A percentile compares a stretch with the other conserved stretches of the same genome.
Evolutionary conservation across 2,113 vertebrate genomes (phyloP).

Genomic region (Montifringilla adamsi): DNA sequence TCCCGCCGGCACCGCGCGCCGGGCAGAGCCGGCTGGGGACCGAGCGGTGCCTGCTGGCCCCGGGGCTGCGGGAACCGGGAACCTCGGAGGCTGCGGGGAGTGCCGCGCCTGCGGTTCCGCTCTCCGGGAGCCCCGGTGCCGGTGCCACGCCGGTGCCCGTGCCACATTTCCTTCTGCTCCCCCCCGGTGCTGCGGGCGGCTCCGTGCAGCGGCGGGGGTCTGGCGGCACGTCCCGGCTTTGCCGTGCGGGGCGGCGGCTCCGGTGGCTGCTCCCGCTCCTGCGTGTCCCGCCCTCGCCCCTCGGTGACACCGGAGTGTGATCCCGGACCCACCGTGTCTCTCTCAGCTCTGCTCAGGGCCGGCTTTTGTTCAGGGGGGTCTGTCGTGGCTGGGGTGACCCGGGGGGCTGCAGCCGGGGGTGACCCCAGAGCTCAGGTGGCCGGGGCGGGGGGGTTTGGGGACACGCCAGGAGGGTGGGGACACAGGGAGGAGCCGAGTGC

Average conservation of each 20-base stretch:
- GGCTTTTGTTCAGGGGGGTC: too few species aligned
- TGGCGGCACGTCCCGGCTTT: not conserved
- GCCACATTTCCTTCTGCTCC: not conserved
- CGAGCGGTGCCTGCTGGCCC: not conserved
- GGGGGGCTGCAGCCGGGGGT: not conserved
- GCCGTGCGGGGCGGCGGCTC: not conserved
- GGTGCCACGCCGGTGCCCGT: not conserved
- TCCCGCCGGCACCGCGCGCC: not conserved
- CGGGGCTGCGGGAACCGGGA: not conserved
- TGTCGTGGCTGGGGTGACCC: not conserved
- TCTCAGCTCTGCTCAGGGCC: fast-evolving
- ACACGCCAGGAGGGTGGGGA: fast-evolving
- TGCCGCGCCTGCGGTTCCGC: not conserved
- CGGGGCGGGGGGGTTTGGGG: not conserved
- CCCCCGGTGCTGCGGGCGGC: not conserved
- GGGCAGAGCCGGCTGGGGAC: not conserved
- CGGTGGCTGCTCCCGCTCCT: not conserved
- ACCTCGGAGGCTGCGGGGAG: too few species aligned
- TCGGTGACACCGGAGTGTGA: too few species aligned
- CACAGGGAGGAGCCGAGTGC: not conserved
- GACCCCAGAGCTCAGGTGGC: not conserved
- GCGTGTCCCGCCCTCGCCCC: not conserved
- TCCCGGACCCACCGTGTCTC: too few species aligned
- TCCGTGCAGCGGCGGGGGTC: not conserved
- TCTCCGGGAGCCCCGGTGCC: not conserved